Evolutionary conservation across 2,797 vertebrate genomes (phyloP).

Genomic region (Babyrousa celebensis): DNA sequence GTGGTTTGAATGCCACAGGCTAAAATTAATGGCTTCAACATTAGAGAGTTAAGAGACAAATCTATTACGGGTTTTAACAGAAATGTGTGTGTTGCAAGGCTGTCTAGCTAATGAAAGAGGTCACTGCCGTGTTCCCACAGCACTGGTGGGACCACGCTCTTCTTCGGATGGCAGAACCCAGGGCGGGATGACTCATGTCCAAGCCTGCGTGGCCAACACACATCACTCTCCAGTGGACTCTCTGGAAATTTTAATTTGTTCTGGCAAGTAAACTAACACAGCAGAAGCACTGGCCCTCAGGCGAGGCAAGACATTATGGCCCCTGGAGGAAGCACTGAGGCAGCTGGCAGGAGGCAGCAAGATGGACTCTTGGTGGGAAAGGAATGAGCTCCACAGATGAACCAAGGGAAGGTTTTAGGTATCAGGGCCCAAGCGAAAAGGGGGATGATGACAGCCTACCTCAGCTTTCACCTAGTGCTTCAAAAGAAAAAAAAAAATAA

Average conservation of each 20-base stretch:
- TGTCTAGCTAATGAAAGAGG: neutral
- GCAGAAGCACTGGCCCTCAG: slow-evolving; percentile 59
- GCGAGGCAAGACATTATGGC: slow-evolving; percentile 54
- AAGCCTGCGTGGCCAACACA: neutral
- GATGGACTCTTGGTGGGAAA: slow-evolving; percentile 29
- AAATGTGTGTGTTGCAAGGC: neutral
- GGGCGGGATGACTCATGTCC: neutral
- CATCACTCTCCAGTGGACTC: neutral
- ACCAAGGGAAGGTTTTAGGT: neutral
- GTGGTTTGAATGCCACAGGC: neutral
- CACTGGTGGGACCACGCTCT: neutral
- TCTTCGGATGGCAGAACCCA: neutral
- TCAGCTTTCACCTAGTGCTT: neutral
- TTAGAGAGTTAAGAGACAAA: neutral
- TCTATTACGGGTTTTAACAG: neutral
- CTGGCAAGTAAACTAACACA: slow-evolving; percentile 86
- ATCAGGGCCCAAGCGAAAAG: neutral
- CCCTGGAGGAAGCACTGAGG: slow-evolving; percentile 66
- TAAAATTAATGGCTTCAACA: slow-evolving; percentile 32
- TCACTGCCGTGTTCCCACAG: neutral
- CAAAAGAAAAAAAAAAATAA: neutral
- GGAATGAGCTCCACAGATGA: neutral
- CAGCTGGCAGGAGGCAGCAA: neutral
- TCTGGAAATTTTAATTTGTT: slow-evolving; percentile 88
- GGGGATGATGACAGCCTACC: neutral